Percentiles rank a stretch among this genome's conserved stretches.
Evolutionary conservation across 2,888 invertebrate species (phyloP).

Genomic region (Dryocosmus kuriphilus): DNA sequence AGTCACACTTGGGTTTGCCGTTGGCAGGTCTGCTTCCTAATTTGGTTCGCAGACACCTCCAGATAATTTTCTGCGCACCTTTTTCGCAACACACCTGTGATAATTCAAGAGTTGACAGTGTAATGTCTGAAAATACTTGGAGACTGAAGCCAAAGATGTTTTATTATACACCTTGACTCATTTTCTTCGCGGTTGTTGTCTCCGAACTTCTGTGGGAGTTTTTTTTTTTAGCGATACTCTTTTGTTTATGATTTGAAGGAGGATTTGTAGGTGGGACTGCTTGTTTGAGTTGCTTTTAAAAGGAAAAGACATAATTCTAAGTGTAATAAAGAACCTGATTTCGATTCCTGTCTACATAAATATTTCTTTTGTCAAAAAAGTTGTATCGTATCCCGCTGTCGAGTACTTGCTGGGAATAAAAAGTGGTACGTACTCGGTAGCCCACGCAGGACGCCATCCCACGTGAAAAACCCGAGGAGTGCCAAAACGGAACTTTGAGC

Average conservation of each 20-base stretch:
- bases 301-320: slow-evolving; percentile 21
- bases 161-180: neutral
- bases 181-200: neutral
- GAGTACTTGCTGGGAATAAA: slow-evolving; percentile 34
- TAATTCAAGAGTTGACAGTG: slow-evolving; percentile 29
- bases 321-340: slow-evolving; percentile 40
- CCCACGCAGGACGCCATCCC: slow-evolving; percentile 51
- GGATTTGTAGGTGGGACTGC: slow-evolving; percentile 11
- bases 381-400: slow-evolving; percentile 39
- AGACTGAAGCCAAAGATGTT: slow-evolving; percentile 1
- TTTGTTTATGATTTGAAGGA: neutral
- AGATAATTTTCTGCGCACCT: slow-evolving; percentile 32
- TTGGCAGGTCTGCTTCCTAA: slow-evolving; percentile 34
- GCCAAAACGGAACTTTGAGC: slow-evolving; percentile 48
- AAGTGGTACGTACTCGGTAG: slow-evolving; percentile 41
- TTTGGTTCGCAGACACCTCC: slow-evolving; percentile 29
- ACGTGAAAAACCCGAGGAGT: slow-evolving; percentile 51
- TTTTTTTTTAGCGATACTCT: neutral
- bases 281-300: slow-evolving; percentile 8
- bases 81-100: slow-evolving; percentile 20
- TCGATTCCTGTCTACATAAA: slow-evolving; percentile 35
- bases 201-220: neutral
- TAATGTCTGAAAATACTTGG: slow-evolving; percentile 9
- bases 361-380: slow-evolving; percentile 41
- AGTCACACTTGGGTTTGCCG: slow-evolving; percentile 25